Evolutionary conservation across 2,797 vertebrate species (phyloP), one percentile per base, ranked within the genome.

Genomic region (Arctocebus calabarensis): DNA sequence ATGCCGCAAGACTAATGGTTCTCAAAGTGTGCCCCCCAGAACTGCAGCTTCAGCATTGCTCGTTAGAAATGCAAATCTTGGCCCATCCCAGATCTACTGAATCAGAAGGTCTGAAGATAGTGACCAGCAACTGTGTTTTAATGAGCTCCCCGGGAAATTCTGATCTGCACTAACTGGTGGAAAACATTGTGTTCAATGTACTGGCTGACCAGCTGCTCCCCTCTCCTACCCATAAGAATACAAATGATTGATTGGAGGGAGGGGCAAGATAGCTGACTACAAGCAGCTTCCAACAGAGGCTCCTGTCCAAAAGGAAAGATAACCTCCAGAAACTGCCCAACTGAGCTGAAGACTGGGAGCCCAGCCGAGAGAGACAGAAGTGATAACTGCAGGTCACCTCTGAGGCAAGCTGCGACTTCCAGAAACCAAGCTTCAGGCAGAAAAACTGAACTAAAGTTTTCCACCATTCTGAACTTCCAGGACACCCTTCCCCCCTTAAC

Each of bases 171-270:
- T 43, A 3, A 25, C 0, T 0, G 14, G 32, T 59, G 45, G 57
- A 32, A 64, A 48, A 61, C 2, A 16, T 59, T 19, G 3, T 3
- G 0, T n/a, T 73, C 68, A 7, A 2, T 25, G n/a, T 55, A 3
- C 9, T 6, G 0, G 5, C 9, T 6, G 0, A 5, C 43, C 22
- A 13, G 7, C 12, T 61, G 79, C 17, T 32, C 52, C 52, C 22
- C 52, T 71, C 59, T 81, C n/a, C 34, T 23, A 52, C 37, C 78
- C 66, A 34, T 2, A 64, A 27, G 16, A 74, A 52, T 2, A 55
- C 34, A n/a, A 68, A 77, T 17, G 48, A 13, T 27, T 61, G 40
- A 37, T 62, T 48, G 40, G 40, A 40, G 40, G 5, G 5, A 40
- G 40, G 40, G 40, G 40, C 40, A 40, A 40, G 40, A 40, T 40